A percentile compares a stretch with the other conserved stretches of the same genome.
Evolutionary conservation across 2,113 vertebrate genomes (phyloP).

Genomic region (Eublepharis macularius): DNA sequence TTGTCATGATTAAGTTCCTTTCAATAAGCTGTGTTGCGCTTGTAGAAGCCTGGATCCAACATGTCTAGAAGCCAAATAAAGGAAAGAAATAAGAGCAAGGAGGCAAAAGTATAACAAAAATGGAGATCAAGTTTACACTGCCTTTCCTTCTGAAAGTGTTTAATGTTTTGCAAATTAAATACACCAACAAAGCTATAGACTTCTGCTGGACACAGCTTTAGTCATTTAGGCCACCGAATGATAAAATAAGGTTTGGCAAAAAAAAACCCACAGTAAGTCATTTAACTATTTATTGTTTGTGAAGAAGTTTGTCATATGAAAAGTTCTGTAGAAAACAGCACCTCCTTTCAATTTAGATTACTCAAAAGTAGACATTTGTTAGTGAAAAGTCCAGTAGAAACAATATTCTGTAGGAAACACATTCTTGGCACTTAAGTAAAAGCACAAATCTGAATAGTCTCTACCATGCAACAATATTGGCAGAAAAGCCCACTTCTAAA

Average conservation of each 20-base stretch:
- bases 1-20: too few relatives aligned
- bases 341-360: constrained; percentile 73
- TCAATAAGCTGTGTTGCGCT: too few relatives aligned
- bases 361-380: constrained; percentile 78
- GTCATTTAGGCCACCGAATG: neutral
- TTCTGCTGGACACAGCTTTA: neutral
- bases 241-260: neutral
- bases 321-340: constrained; percentile 82
- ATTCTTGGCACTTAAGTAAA: constrained; percentile 77
- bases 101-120: neutral
- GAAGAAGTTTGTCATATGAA: constrained; percentile 78
- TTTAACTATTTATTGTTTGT: constrained; percentile 81
- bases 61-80: neutral
- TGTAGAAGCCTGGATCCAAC: too few relatives aligned
- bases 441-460: constrained; percentile 72
- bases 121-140: neutral
- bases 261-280: constrained; percentile 50
- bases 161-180: neutral
- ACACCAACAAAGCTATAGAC: neutral
- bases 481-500: constrained; percentile 72
- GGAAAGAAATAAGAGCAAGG: neutral
- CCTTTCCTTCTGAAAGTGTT: neutral
- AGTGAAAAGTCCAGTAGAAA: constrained; percentile 86
- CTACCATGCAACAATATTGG: constrained; percentile 77
- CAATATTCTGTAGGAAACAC: constrained; percentile 73